Percentiles rank a stretch among this genome's conserved stretches.
phyloP scores from a whole-genome alignment of 2,113 vertebrate genomes.

The Saguinus midas region DNA sequence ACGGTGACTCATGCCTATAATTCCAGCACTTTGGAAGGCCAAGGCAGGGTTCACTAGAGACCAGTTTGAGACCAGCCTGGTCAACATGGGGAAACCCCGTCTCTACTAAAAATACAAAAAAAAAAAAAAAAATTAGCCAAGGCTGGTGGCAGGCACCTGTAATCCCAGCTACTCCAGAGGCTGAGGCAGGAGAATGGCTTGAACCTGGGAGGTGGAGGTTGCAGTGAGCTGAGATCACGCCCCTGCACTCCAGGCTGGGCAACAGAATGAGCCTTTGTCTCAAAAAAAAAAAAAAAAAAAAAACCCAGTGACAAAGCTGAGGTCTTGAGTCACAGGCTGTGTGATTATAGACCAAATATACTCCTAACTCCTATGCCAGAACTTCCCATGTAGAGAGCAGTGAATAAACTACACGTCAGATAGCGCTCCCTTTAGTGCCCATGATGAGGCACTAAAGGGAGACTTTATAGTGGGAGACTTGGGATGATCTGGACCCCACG shows the following conservation, averaged over 20 bases:
- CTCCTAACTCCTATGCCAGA: not conserved
- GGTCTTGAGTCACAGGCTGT: not conserved
- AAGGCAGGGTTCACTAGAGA: not conserved
- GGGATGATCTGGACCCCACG: not conserved
- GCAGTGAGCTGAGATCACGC: not conserved
- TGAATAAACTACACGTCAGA: not conserved
- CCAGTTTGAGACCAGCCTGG: not conserved
- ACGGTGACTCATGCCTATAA: not conserved
- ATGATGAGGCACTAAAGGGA: no score
- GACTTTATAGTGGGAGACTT: accelerated
- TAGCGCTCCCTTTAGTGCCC: not conserved
- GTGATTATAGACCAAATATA: not conserved
- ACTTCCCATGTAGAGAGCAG: not conserved
- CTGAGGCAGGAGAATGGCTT: not conserved
- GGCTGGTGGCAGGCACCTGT: not conserved
- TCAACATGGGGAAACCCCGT: not conserved
- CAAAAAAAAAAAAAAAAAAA: not conserved
- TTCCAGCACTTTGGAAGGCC: not conserved
- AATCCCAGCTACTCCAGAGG: not conserved
- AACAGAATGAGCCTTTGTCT: not conserved
- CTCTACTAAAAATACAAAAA: not conserved
- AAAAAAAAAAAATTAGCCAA: not conserved
- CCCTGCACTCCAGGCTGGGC: not conserved
- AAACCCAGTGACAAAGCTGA: not conserved
- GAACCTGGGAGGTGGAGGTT: not conserved